A percentile compares a stretch with the other conserved stretches of the same genome.
These are phyloP conservation scores for Enteromius afrohamiltoni DNA, from an alignment of 2,797 vertebrate species.

Conservation along the genomic window DNA sequence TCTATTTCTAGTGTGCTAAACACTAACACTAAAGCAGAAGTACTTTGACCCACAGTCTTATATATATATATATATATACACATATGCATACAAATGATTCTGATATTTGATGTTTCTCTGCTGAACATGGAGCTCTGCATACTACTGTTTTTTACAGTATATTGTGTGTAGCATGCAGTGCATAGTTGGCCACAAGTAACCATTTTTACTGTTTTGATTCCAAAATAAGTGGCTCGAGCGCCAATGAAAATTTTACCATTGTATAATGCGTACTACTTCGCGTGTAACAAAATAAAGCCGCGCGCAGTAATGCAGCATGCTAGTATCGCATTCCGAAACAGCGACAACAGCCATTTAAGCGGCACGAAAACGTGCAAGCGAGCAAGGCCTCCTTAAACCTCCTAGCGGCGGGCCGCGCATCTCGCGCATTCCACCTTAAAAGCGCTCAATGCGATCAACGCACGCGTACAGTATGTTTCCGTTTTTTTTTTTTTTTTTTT, in stretches of 20 bases:
- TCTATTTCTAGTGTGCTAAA: background rate
- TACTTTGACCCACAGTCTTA: background rate
- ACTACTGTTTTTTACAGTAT: background rate
- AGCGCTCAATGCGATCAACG: conserved; percentile 83
- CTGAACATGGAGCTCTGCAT: background rate
- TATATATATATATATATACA: no score
- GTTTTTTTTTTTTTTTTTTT: conserved; percentile 73
- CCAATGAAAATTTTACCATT: background rate
- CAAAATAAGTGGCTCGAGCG: background rate
- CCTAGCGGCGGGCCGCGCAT: conserved; percentile 69
- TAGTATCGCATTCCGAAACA: background rate
- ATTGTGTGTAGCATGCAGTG: background rate
- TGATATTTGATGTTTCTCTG: background rate
- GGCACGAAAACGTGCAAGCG: background rate
- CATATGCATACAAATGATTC: no score
- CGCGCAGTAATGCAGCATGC: background rate
- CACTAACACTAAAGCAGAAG: background rate
- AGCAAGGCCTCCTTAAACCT: conserved; percentile 77
- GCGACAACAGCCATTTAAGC: background rate
- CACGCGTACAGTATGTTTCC: conserved; percentile 88
- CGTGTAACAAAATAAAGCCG: background rate
- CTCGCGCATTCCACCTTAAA: conserved; percentile 78
- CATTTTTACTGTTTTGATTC: background rate
- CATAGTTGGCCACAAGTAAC: background rate
- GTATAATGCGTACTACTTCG: background rate